These are phyloP conservation scores for Coilia nasus DNA, from an alignment of 2,797 vertebrate genomes.

Conservation along the genomic window DNA sequence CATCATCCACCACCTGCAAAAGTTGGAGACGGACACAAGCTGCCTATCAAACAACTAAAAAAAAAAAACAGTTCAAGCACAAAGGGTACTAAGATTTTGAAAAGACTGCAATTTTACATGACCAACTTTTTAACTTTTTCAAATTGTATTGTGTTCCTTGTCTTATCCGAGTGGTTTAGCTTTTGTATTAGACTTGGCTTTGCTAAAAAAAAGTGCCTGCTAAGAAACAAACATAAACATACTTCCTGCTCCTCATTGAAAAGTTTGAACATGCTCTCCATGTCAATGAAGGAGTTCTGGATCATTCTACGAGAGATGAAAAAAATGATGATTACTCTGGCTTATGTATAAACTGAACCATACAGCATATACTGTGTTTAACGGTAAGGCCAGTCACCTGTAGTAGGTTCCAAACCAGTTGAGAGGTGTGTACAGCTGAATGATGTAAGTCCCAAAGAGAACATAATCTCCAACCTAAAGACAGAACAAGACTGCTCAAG, in stretches of 20 bases:
- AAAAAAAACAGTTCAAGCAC: not conserved
- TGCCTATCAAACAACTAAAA: not conserved
- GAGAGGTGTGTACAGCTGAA: slow-evolving; percentile 93
- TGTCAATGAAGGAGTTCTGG: slow-evolving; percentile 95
- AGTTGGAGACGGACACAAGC: not conserved
- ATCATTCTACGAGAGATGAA: slow-evolving; percentile 81
- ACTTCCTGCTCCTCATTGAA: slow-evolving; percentile 90
- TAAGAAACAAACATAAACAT: not conserved
- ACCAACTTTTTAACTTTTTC: too few relatives aligned
- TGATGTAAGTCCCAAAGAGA: slow-evolving; percentile 95
- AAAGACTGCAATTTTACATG: slow-evolving; percentile 20
- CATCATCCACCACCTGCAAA: slow-evolving; percentile 84
- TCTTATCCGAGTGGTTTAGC: too few relatives aligned
- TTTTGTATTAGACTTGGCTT: too few relatives aligned
- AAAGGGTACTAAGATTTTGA: too few relatives aligned
- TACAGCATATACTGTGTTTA: too few relatives aligned
- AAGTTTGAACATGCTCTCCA: slow-evolving; percentile 98
- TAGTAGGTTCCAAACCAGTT: slow-evolving; percentile 99
- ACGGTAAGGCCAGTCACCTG: slow-evolving; percentile 72
- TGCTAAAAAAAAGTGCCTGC: too few relatives aligned
- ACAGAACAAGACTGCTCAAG: not conserved
- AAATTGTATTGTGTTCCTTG: too few relatives aligned
- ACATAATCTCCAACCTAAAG: slow-evolving; percentile 93
- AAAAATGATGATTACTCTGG: not conserved
- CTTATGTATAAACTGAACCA: not conserved